Base-by-base conservation (phyloP, 2,113 vertebrate species). In the Crotalus viridis region DNA sequence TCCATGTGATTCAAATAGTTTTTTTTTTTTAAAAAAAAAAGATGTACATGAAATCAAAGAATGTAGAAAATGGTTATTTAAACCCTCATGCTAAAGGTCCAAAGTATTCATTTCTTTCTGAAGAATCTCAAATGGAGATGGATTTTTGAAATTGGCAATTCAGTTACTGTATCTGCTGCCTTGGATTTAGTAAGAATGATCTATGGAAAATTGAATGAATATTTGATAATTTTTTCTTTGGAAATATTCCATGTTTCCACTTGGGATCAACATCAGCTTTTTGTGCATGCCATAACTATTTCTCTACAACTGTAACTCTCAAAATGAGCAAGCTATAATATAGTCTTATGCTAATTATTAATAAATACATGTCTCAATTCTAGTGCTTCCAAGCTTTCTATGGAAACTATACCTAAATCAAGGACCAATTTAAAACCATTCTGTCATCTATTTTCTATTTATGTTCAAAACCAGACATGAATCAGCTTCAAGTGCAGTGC, bases 401-500 rank as follows among this genome's bases (percentile, higher is more conserved):
- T 57, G 88, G 48, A 92, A 95, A 93, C 52, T 4, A 89, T 87
- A 96, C 94, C 94, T 94, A 94, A 94, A 96, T 96, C 95, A 96
- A 96, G 97, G 98, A 98, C 97, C 98, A 98, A 96, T 95, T 96
- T 96, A 94, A 90, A 97, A 93, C 89, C 93, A 87, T 92, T 96
- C 96, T 96, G 95, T 95, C 96, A 96, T 94, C 95, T 93, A 94
- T 86, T 97, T 97, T 95, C 56, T 93, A 96, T 95, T 95, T 97
- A 94, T 93, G 88, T 96, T 96, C 89, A 93, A 93, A 97, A 96
- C 91, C 94, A 95, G 94, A 93, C 91, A 87, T 93, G 96, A 94
- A 94, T 93, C 93, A 12, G 93, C 95, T 97, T 97, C 92, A 94
- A 95, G 95, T 93, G 86, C 96, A 96, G 95, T 95, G 95, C 96